Percentiles rank a stretch among this genome's conserved stretches.
Conservation (phyloP, 2,113 vertebrate species). For the Parotia lawesii region DNA sequence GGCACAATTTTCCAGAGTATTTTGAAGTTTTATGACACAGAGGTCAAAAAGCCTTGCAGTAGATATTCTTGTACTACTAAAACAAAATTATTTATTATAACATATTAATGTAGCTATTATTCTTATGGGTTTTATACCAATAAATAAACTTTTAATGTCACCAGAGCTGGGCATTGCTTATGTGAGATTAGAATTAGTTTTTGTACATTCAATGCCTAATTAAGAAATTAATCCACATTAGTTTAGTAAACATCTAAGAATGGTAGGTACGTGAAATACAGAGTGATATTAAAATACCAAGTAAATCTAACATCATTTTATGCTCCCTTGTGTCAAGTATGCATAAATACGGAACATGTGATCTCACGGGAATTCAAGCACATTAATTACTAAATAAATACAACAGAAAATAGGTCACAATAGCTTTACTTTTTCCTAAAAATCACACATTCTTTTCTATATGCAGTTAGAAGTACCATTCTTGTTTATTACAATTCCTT, state of each 20-base stretch:
- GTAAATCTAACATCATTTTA: conserved; percentile 14
- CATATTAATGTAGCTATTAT: not conserved
- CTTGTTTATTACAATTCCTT: conserved; percentile 65
- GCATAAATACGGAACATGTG: conserved; percentile 25
- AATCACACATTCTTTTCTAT: conserved; percentile 19
- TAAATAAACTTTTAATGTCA: not conserved
- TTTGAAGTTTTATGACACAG: not conserved
- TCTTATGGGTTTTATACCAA: not conserved
- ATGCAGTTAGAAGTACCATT: conserved; percentile 33
- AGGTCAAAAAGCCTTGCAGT: not conserved
- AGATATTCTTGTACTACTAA: not conserved
- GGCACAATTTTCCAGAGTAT: not conserved
- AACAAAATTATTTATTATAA: not conserved
- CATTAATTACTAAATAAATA: conserved; percentile 61
- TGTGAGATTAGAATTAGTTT: not conserved
- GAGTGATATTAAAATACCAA: not conserved
- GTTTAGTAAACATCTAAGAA: not conserved
- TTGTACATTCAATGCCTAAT: not conserved
- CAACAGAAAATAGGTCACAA: conserved; percentile 19
- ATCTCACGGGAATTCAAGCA: conserved; percentile 56
- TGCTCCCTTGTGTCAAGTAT: not conserved
- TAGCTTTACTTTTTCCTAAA: conserved; percentile 34
- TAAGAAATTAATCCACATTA: not conserved
- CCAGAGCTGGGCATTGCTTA: not conserved
- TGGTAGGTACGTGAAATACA: not conserved